Evolutionary conservation across 2,888 invertebrate genomes (phyloP), one percentile per base, ranked within the genome.

Genomic region (Protonemura montana): DNA sequence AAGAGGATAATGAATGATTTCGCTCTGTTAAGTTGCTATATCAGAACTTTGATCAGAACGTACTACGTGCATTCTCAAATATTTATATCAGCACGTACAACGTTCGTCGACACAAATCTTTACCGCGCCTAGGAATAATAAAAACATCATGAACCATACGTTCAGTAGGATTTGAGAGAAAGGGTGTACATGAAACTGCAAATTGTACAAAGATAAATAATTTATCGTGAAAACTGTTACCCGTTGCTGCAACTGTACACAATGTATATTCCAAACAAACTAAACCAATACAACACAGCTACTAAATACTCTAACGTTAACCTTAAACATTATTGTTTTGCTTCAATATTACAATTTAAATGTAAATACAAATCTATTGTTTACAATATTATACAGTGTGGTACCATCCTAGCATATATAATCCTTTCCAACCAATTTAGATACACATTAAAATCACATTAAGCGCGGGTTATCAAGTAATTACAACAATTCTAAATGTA

Each of bases 161-260:
- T 35, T 6, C 3, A 35, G 10, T 59, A 59, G 59, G 21, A 59
- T 59, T 3, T 3, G 21, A 59, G 3, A 59, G 3, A 35, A 35
- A 35, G 35, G 35, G 35, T 10, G 10, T 35, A 13, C 3, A 59
- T 21, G 21, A 21, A 59, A 59, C n/a, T 6, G 35, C 35, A 35
- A 3, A 35, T 83, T 83, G 5, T 84, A 84, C 59, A 84, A 84
- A 84, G 84, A 84, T 84, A 84, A 84, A 84, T 84, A 84, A 84
- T 84, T 84, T 28, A 59, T 30, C 21, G 21, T 83, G 26, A 76
- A 21, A 84, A 59, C 42, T 84, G 25, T 42, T 84, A 84, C 84
- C 83, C 83, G 41, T 83, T 83, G 83, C 29, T 78, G 78, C 26
- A 35, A 78, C 78, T 78, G 81, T 81, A 29, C 28, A 81, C 30